phyloP scores from a whole-genome alignment of 2,888 invertebrate genomes.

The Ennomos erosarius region DNA sequence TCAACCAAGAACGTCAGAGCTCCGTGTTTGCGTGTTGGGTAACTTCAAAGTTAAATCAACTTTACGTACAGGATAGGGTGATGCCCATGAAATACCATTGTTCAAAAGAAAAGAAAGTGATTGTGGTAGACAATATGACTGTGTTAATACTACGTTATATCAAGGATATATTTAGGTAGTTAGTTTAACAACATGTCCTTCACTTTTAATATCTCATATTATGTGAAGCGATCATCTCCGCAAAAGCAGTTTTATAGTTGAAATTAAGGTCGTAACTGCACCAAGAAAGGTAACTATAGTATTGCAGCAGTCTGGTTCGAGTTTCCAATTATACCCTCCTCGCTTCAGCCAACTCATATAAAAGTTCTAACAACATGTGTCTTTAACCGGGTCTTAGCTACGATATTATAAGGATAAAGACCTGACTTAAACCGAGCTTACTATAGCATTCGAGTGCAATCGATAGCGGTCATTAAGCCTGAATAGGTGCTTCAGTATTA shows the following conservation, averaged over 20 bases:
- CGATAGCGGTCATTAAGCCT: slow-evolving; percentile 42
- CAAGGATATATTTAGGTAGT: too few species aligned
- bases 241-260: slow-evolving; percentile 56
- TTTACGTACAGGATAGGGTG: too few species aligned
- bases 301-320: slow-evolving; percentile 64
- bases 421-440: slow-evolving; percentile 25
- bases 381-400: slow-evolving; percentile 57
- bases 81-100: too few species aligned
- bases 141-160: too few species aligned
- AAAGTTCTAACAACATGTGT: slow-evolving; percentile 75
- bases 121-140: too few species aligned
- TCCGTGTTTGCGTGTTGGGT: too few species aligned
- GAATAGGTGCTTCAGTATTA: slow-evolving; percentile 43
- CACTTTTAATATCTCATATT: slow-evolving; percentile 25
- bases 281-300: slow-evolving; percentile 48
- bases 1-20: too few species aligned
- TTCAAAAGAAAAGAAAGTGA: too few species aligned
- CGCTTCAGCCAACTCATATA: slow-evolving; percentile 79
- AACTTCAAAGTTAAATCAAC: too few species aligned
- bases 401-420: slow-evolving; percentile 49
- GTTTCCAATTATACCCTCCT: slow-evolving; percentile 81
- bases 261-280: slow-evolving; percentile 67
- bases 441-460: slow-evolving; percentile 39
- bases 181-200: too few species aligned
- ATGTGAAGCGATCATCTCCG: slow-evolving; percentile 22